Evolutionary conservation across 2,797 vertebrate species (phyloP), one percentile per base, ranked within the genome.

Genomic region (Denticeps clupeoides): DNA sequence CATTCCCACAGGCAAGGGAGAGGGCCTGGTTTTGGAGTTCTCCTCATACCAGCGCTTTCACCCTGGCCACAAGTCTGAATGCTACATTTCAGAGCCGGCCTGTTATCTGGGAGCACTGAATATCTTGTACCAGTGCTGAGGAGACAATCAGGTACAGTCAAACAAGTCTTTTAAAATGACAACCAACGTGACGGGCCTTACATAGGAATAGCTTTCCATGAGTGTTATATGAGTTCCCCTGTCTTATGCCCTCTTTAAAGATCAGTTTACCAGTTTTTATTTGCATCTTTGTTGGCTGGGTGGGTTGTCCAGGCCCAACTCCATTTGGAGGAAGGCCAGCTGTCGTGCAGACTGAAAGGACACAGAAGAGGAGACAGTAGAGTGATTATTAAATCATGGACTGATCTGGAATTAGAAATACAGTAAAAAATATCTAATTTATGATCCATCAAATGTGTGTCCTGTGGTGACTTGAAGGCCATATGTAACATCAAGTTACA

Each of bases 1-100:
- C 1, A 65, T 97, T 51, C 25, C 7, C 50, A 89, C 87, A 2
- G 61, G 68, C 32, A 69, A 28, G 1, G 93, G 90, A 9, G 92
- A 92, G 64, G 93, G 94, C 12, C 55, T 97, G 41, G 54, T 97
- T 58, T 71, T 99, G 1, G 77, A 84, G 67, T 93, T 88, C 61
- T 81, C 73, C 48, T 79, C 77, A 31, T 4, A 25, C 50, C 60
- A 65, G 9, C 79, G 67, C 9, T 78, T 89, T 53, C 78, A 96
- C 53, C 59, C 35, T 0, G 74, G 47, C 53, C 69, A 82, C 40
- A 44, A 50, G 4, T 71, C 71, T 31, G 75, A 73, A 23, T 99
- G 95, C 64, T 95, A 84, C 33, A 48, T 97, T 54, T 86, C 93
- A 28, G 86, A 85, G 62, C 91, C 82, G 56, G 89, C 89, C 15